These are phyloP conservation scores for Oplegnathus fasciatus DNA, from an alignment of 2,113 vertebrate genomes.

Conservation along the genomic window DNA sequence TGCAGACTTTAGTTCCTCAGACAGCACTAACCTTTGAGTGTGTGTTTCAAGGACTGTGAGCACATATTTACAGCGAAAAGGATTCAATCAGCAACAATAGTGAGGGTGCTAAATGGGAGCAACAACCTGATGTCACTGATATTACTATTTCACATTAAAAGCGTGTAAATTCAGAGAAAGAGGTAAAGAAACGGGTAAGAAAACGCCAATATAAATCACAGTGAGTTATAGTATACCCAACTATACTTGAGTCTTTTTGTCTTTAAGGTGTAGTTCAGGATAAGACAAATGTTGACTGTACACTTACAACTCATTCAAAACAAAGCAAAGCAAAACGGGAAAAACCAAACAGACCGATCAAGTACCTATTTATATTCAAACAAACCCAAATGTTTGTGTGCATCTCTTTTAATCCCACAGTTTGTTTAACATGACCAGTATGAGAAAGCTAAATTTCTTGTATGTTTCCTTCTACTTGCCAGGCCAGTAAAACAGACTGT, in stretches of 20 bases:
- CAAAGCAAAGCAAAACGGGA: background rate
- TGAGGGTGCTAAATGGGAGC: background rate
- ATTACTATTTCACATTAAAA: background rate
- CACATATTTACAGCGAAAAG: background rate
- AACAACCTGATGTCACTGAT: background rate
- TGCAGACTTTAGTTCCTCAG: background rate
- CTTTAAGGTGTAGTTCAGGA: background rate
- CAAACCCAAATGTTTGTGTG: background rate
- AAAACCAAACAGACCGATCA: background rate
- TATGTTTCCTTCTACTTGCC: background rate
- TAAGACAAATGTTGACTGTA: too few species aligned
- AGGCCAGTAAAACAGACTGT: background rate
- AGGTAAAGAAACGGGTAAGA: background rate
- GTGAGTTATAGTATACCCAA: background rate
- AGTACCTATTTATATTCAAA: background rate
- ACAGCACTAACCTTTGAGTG: too few species aligned
- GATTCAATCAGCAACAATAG: background rate
- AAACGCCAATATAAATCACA: background rate
- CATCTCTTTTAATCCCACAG: too few species aligned
- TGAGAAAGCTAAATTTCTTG: background rate
- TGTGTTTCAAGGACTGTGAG: background rate
- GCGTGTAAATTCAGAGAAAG: background rate
- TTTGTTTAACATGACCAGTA: background rate
- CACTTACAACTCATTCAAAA: background rate
- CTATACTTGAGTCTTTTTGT: background rate